phyloP scores from a whole-genome alignment of 1,140 invertebrate genomes.

The Lysiphlebus fabarum region DNA sequence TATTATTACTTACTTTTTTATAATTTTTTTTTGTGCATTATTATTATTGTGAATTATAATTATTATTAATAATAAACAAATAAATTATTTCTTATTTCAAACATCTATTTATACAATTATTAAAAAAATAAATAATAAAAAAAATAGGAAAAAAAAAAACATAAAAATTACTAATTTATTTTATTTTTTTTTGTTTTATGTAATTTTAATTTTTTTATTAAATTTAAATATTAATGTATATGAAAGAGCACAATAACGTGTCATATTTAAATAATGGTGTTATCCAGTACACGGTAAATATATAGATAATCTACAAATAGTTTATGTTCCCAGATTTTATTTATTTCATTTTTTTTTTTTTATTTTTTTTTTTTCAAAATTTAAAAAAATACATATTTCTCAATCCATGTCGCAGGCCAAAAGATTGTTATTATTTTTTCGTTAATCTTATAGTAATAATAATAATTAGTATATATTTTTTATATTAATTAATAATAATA shows the following conservation, averaged over 20 bases:
- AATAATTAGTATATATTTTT: neutral
- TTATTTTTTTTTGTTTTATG: neutral
- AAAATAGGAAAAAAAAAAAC: conserved; percentile 3
- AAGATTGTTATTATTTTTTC: neutral
- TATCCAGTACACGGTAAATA: conserved; percentile 33
- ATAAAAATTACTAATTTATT: conserved; percentile 1
- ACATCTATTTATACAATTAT: no score
- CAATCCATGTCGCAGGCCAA: conserved; percentile 41
- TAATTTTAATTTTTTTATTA: neutral
- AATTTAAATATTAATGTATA: neutral
- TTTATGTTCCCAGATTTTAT: conserved; percentile 43
- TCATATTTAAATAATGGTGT: conserved; percentile 24
- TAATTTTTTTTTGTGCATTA: no score
- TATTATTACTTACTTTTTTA: conserved; percentile 19
- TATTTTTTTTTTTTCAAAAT: conserved; percentile 46
- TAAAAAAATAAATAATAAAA: no score
- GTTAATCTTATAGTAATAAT: neutral
- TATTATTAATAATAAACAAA: no score
- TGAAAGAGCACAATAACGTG: conserved; percentile 19
- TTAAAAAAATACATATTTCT: conserved; percentile 57
- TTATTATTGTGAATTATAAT: no score
- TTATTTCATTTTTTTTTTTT: conserved; percentile 31
- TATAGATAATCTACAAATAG: conserved; percentile 42
- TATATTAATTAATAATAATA: neutral
- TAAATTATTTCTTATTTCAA: no score